Evolutionary conservation across 53 echinoderm and acorn worm genomes (phyloP).

Genomic region (Hippasteria phrygiana): DNA sequence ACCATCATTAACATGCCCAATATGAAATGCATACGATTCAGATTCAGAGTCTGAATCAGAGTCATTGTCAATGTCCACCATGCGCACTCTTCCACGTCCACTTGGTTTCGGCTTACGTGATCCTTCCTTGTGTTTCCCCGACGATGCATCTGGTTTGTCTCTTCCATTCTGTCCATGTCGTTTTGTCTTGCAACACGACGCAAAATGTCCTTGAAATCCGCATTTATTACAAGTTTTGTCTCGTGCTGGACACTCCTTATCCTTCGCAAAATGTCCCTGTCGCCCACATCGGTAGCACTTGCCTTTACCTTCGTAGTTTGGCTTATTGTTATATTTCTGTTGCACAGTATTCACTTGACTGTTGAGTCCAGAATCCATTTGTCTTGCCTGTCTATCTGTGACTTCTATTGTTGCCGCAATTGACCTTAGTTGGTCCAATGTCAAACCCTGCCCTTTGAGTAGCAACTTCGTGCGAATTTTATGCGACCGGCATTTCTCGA

Average conservation of each 20-base stretch:
- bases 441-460: conserved; percentile 61
- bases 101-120: background rate
- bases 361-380: conserved; percentile 22
- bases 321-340: background rate
- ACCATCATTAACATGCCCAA: background rate
- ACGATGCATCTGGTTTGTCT: background rate
- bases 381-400: conserved; percentile 46
- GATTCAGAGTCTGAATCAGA: too few species aligned
- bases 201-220: conserved; percentile 43
- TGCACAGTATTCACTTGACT: conserved; percentile 8
- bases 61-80: background rate
- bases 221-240: conserved; percentile 64
- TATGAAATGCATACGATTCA: background rate
- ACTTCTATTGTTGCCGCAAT: conserved; percentile 67
- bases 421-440: conserved; percentile 48
- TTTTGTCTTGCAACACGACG: conserved; percentile 62
- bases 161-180: background rate
- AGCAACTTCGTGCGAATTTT: conserved; percentile 58
- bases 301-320: background rate
- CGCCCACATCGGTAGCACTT: conserved; percentile 63
- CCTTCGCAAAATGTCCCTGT: conserved; percentile 71
- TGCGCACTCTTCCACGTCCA: background rate
- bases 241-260: conserved; percentile 56
- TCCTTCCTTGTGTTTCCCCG: background rate
- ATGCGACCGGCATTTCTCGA: conserved; percentile 70